Conservation (phyloP, 2,113 vertebrate genomes). For the Hippocampus guttulatus region DNA sequence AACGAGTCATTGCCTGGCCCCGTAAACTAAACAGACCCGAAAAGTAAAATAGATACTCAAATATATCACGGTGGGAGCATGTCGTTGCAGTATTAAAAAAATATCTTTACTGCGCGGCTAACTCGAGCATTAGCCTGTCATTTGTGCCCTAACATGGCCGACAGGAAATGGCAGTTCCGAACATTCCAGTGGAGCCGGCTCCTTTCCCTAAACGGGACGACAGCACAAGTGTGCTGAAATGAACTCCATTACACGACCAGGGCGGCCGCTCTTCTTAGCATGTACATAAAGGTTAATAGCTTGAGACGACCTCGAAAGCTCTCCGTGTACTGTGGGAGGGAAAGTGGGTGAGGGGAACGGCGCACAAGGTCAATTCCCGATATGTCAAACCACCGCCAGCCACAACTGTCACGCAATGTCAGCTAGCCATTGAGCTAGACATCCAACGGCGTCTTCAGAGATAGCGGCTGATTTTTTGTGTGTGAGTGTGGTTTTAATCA, state of each 20-base stretch:
- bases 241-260: not conserved
- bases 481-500: not conserved
- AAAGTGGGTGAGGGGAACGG: slow-evolving; percentile 45
- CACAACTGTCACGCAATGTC: slow-evolving; percentile 64
- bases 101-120: not conserved
- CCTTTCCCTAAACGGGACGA: slow-evolving; percentile 47
- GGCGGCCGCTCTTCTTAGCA: not conserved
- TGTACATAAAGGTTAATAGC: not conserved
- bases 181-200: slow-evolving; percentile 74
- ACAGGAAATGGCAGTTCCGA: slow-evolving; percentile 66
- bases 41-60: not conserved
- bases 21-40: not conserved
- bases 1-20: not conserved
- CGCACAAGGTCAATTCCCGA: slow-evolving; percentile 71
- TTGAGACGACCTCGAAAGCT: rapidly evolving
- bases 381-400: slow-evolving; percentile 58
- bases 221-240: slow-evolving; percentile 15
- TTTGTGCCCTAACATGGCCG: slow-evolving; percentile 66
- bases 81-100: not conserved
- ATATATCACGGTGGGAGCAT: not conserved
- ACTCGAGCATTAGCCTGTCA: slow-evolving; percentile 38
- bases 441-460: slow-evolving; percentile 6
- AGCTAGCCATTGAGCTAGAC: slow-evolving; percentile 17
- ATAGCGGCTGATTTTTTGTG: not conserved
- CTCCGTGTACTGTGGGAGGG: slow-evolving; percentile 6